Conservation (phyloP, 2,113 vertebrate genomes). For the Puntigrus tetrazona region DNA sequence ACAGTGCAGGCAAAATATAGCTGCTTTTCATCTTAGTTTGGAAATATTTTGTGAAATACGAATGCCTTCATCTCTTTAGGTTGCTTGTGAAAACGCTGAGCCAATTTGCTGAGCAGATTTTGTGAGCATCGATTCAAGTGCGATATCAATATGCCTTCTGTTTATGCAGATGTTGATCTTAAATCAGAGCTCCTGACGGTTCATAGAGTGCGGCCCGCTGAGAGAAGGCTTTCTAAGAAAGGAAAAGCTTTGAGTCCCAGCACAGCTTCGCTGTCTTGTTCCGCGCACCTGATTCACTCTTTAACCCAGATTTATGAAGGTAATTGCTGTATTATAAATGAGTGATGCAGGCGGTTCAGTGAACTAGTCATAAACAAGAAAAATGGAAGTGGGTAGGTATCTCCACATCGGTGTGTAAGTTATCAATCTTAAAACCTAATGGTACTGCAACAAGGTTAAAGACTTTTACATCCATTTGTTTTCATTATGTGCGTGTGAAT, state of each 20-base stretch:
- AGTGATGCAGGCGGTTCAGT: background rate
- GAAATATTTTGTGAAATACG: slow-evolving; percentile 16
- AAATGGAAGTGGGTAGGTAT: slow-evolving; percentile 9
- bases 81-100: background rate
- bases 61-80: slow-evolving; percentile 26
- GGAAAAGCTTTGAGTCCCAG: background rate
- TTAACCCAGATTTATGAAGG: slow-evolving; percentile 32
- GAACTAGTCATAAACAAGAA: slow-evolving; percentile 31
- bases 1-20: background rate
- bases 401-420: slow-evolving; percentile 7
- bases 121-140: slow-evolving; percentile 3
- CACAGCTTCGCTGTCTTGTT: background rate
- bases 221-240: background rate
- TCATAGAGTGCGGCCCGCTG: background rate
- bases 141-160: slow-evolving; percentile 32
- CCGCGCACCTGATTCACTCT: slow-evolving; percentile 20
- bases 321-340: slow-evolving; percentile 36
- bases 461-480: slow-evolving; percentile 30
- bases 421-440: slow-evolving; percentile 36
- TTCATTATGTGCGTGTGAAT: slow-evolving; percentile 27
- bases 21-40: slow-evolving; percentile 1
- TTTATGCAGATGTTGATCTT: slow-evolving; percentile 33
- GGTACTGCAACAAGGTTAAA: slow-evolving; percentile 28
- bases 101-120: slow-evolving; percentile 21
- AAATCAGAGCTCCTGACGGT: background rate